Evolutionary conservation across 2,888 invertebrate species (phyloP), one percentile per base, ranked within the genome.

Genomic region (Diaprepes abbreviatus): DNA sequence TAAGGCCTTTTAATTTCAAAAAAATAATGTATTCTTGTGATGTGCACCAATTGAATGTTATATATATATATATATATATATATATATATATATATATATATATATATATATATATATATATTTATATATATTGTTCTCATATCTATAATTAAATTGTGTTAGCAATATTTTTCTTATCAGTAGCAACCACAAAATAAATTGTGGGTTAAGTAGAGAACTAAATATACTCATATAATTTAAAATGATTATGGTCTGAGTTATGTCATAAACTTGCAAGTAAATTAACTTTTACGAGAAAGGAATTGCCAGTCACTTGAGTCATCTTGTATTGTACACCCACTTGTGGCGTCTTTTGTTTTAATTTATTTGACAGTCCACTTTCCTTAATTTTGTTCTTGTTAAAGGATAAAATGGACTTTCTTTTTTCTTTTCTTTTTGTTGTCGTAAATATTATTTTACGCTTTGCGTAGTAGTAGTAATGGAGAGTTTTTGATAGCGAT

Each of bases 301-400:
- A 31, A 55, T 52, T 36, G 17, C 38, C 10, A 24, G 57, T 58
- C 40, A 24, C 17, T 43, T 43, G 58, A 58, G 58, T 58, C 58
- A 58, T 43, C 58, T 3, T 58, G 17, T 43, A 40, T 16, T 40
- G 40, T 43, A 58, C 58, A 28, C 58, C 58, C 38, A 58, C 58
- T 58, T 17, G 17, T 58, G 58, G 58, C 58, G 58, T 40, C 43
- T 43, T 43, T 40, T 40, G 28, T 58, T 43, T 40, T 58, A 43
- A 58, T 58, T 58, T 58, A 58, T 58, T 58, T 58, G 58, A 43
- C 58, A 40, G 58, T 31, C 43, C 16, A 43, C 43, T 52, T 31
- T 52, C 14, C 14, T 58, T 43, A 40, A 43, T 40, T 58, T 43
- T 40, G 43, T 24, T 57, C 57, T 58, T 10, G 58, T 16, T 21